phyloP scores from a whole-genome alignment of 2,888 invertebrate genomes.

The Laothoe populi region DNA sequence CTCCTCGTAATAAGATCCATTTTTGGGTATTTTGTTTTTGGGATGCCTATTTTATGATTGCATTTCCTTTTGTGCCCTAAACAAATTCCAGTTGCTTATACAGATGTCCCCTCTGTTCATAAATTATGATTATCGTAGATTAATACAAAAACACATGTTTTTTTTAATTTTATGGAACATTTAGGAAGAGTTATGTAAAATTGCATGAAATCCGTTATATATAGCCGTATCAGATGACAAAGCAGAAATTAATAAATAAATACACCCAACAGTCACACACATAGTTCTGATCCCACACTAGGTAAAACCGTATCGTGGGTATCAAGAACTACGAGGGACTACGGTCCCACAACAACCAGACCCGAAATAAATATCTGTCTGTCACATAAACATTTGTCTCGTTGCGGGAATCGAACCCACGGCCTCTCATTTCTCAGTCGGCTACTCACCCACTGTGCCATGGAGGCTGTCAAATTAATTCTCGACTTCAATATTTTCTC shows the following conservation, averaged over 20 bases:
- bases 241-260: not conserved
- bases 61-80: constrained; percentile 44
- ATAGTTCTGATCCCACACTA: too few species aligned
- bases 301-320: too few species aligned
- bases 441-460: too few species aligned
- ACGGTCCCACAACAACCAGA: too few species aligned
- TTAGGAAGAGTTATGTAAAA: constrained; percentile 6
- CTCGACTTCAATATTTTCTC: too few species aligned
- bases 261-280: not conserved
- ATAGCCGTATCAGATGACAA: not conserved
- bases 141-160: constrained; percentile 43
- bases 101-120: constrained; percentile 64
- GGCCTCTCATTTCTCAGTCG: too few species aligned
- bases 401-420: too few species aligned
- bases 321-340: too few species aligned
- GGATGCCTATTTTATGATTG: not conserved
- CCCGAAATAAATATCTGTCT: too few species aligned
- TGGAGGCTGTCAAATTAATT: too few species aligned
- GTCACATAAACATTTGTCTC: too few species aligned
- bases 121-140: constrained; percentile 65
- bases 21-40: not conserved
- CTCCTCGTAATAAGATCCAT: not conserved
- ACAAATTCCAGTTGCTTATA: constrained; percentile 67
- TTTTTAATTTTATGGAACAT: not conserved
- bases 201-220: not conserved